Conservation (phyloP, 2,113 vertebrate genomes). For the Anseranas semipalmata region DNA sequence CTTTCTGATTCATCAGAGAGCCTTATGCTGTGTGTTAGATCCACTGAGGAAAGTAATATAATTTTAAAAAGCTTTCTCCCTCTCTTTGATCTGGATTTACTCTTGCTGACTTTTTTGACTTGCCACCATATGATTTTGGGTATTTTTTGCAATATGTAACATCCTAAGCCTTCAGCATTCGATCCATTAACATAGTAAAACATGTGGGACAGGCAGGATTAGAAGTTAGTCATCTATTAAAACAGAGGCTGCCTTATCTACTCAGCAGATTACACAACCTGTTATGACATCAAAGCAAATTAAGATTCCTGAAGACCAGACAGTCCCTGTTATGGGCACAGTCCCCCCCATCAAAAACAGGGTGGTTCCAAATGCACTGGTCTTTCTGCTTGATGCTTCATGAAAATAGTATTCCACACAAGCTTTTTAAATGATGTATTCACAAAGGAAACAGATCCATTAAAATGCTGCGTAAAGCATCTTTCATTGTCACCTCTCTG, state of each 20-base stretch:
- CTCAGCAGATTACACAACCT: conserved; percentile 36
- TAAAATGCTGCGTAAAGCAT: not conserved
- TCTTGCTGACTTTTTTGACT: conserved; percentile 11
- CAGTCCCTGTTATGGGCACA: not conserved
- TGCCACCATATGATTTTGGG: not conserved
- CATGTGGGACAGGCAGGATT: not conserved
- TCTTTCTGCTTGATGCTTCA: not conserved
- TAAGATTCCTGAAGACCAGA: conserved; percentile 9
- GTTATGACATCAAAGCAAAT: conserved; percentile 31
- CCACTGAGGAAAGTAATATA: not conserved
- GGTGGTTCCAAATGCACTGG: not conserved
- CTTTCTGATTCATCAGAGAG: not conserved
- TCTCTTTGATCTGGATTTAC: not conserved
- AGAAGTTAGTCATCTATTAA: conserved; percentile 6
- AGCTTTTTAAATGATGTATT: not conserved
- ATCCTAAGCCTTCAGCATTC: conserved; percentile 7
- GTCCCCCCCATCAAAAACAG: not conserved
- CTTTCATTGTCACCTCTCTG: not conserved
- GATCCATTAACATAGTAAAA: not conserved
- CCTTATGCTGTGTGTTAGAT: not conserved
- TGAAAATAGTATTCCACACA: not conserved
- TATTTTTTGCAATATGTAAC: not conserved
- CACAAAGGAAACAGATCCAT: not conserved
- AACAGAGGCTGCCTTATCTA: conserved; percentile 41
- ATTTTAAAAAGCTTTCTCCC: conserved; percentile 17